Base-by-base conservation (phyloP, 2,113 vertebrate species). In the Cynocephalus volans region DNA sequence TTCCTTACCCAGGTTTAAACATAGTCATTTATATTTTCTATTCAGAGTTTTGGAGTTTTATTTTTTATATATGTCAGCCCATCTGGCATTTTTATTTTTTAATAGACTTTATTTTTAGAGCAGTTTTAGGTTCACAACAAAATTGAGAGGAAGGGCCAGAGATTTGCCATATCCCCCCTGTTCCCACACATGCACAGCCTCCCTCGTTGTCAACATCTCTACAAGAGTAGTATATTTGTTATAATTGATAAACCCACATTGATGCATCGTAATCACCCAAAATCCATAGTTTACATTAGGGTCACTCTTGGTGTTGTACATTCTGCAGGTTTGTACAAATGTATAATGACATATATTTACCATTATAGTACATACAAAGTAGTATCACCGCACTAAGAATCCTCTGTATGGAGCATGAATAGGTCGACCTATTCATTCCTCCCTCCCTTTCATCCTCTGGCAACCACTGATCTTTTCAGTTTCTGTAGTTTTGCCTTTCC, bases 31-130 rank as follows among this genome's bases (percentile, higher is more conserved):
- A 36, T 31, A 3, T 89, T 88, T 96, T 84, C 77, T 88, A 17
- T 23, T 75, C 80, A 97, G 50, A 72, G 41, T 92, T 77, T 77
- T 67, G 50, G 65, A 88, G 19, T 67, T 90, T 85, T 50, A 33
- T 65, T 79, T 86, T 81, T 90, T 54, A 76, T 2, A 70, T 86
- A 41, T 70, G 6, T 76, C 52, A 72, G 8, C 50, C 33, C 23
- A 87, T 64, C 31, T 69, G 17, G 21, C 85, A 8, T 45, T 62
- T 3, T 45, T 33, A 41, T 52, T 75, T 86, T 77, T 64, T 9
- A n/a, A 31, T 90, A n/a, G 33, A 6, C 54, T 72, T 87, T n/a
- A 52, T 52, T 92, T 87, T 36, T 41, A 54, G 52, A 85, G 54
- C 41, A 79, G 26, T 72, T 80, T 87, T 54, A 87, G 36, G 28